Percentiles rank a stretch among this genome's conserved stretches.
Evolutionary conservation across 2,797 vertebrate genomes (phyloP).

Genomic region (Psittacula derbiana): DNA sequence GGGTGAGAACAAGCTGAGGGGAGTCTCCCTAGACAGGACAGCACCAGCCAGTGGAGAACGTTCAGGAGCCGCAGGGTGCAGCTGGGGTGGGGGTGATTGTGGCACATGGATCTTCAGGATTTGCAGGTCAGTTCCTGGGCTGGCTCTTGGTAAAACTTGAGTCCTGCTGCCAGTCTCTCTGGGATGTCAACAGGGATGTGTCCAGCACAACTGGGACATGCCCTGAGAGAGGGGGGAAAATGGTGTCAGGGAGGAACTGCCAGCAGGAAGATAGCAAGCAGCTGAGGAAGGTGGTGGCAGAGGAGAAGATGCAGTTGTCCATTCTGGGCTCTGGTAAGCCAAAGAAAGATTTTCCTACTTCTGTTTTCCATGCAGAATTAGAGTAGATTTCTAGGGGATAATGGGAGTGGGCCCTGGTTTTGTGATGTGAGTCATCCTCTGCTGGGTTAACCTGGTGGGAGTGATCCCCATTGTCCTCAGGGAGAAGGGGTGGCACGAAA

Average conservation of each 20-base stretch:
- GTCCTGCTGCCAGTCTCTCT: neutral
- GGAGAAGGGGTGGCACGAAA: neutral
- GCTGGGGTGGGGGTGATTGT: neutral
- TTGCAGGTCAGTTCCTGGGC: neutral
- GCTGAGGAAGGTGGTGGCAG: neutral
- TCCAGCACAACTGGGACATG: neutral
- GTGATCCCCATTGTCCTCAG: neutral
- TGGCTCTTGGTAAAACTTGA: neutral
- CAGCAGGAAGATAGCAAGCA: no score
- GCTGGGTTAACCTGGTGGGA: neutral
- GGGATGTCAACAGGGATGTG: neutral
- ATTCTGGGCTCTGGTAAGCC: neutral
- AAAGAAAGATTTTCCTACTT: neutral
- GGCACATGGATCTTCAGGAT: neutral
- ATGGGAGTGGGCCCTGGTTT: neutral
- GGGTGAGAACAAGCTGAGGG: neutral
- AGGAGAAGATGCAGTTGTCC: neutral
- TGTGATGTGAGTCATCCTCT: neutral
- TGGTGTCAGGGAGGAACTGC: rapidly evolving
- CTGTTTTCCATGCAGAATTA: neutral
- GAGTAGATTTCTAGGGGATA: neutral
- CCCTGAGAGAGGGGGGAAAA: neutral
- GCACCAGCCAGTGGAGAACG: neutral
- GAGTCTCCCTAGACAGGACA: neutral
- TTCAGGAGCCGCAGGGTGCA: neutral